These are phyloP conservation scores for Lasiurus cinereus DNA, from an alignment of 2,113 vertebrate genomes.

Conservation along the genomic window DNA sequence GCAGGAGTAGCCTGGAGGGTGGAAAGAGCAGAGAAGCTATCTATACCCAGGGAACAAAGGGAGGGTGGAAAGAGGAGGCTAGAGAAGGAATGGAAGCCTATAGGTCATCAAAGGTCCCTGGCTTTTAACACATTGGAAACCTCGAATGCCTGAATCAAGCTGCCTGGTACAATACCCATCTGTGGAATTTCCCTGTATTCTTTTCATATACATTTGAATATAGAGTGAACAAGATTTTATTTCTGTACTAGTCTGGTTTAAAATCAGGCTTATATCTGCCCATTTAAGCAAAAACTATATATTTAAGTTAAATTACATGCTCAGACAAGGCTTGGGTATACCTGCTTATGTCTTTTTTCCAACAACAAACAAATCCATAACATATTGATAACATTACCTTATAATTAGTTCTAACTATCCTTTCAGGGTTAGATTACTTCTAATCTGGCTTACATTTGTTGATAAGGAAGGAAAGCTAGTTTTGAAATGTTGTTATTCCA, in stretches of 20 bases:
- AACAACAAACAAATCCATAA: background rate
- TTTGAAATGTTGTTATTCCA: conserved; percentile 15
- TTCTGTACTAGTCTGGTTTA: background rate
- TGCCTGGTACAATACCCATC: background rate
- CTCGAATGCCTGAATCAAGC: background rate
- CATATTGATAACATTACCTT: background rate
- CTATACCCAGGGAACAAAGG: background rate
- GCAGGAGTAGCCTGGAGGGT: background rate
- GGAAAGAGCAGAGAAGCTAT: too few relatives aligned
- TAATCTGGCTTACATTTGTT: background rate
- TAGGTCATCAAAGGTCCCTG: background rate
- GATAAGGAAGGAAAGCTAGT: background rate
- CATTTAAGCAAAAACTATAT: conserved; percentile 1
- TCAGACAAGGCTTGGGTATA: background rate
- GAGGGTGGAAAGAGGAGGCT: background rate
- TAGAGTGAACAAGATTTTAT: background rate
- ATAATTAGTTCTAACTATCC: background rate
- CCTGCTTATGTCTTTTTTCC: background rate
- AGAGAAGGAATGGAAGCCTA: background rate
- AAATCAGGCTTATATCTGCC: background rate
- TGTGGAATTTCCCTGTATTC: background rate
- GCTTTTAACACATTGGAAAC: background rate
- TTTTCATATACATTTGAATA: background rate
- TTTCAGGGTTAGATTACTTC: background rate
- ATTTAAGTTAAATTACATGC: background rate